Evolutionary conservation across 2,113 vertebrate genomes (phyloP).

Genomic region (Condylura cristata): DNA sequence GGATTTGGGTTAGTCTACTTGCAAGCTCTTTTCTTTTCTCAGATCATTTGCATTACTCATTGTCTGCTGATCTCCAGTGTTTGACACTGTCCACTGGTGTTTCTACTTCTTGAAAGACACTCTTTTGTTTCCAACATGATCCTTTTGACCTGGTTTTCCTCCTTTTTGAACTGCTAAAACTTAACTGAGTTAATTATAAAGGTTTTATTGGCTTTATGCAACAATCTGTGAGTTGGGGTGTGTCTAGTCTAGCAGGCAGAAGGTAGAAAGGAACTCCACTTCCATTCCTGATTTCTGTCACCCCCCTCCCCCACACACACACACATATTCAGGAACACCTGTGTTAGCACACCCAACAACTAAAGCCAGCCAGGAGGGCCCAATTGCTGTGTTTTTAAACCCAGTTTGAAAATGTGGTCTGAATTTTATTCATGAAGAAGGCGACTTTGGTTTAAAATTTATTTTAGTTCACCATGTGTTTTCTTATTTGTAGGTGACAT

Average conservation of each 20-base stretch:
- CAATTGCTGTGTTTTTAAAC: background rate
- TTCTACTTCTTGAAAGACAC: background rate
- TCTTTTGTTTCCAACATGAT: too few species aligned
- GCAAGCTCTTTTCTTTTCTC: too few species aligned
- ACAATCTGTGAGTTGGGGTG: too few species aligned
- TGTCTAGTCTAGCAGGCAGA: too few species aligned
- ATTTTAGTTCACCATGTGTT: background rate
- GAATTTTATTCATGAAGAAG: background rate
- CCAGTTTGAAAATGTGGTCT: background rate
- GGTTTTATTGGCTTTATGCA: background rate
- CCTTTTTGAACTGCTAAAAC: background rate
- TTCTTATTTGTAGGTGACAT: constrained; percentile 90
- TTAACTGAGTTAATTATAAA: background rate
- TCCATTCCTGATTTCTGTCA: background rate
- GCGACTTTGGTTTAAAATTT: constrained; percentile 33
- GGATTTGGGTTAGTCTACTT: background rate
- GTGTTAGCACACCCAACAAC: background rate
- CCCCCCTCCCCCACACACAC: too few species aligned
- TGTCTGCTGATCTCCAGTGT: accelerated
- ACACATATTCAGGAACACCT: background rate
- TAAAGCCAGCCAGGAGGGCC: too few species aligned
- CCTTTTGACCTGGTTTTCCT: background rate
- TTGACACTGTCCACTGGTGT: accelerated
- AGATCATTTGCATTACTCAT: background rate
- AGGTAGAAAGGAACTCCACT: background rate